Evolutionary conservation across 2,113 vertebrate species (phyloP), one percentile per base, ranked within the genome.

Genomic region (Acanthochromis polyacanthus): DNA sequence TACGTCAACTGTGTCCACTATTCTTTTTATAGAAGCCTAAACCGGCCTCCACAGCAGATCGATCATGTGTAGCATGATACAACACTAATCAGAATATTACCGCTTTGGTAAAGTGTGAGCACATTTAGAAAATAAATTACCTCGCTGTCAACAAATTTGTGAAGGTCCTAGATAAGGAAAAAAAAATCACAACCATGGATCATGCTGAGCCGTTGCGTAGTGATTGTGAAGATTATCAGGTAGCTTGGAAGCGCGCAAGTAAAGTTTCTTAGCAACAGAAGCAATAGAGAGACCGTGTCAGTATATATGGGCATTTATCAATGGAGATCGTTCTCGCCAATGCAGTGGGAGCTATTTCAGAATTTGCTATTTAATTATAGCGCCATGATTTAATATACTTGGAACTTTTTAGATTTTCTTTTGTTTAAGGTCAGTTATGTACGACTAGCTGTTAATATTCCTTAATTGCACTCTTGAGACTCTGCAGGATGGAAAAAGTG

Each of bases 251-350:
- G 62, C 51, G 82, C 64, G 50, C 53, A 68, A 80, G 73, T 79
- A 66, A 88, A 71, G 83, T 91, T 80, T 78, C 82, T 88, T 83
- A 87, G 91, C 88, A 90, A 90, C 89, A 85, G 72, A 71, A 62
- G 84, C 75, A 81, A 86, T 77, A 85, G 15, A 64, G 12, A 64
- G 43, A 83, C 5, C 65, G 22, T 74, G 88, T 80, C 51, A 63
- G 75, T 84, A 81, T 59, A 56, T 56, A 82, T 57, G 52, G 57
- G 17, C 53, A 70, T 83, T 78, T 63, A 70, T 88, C 12, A 51
- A 68, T 48, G 60, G 17, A 57, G 68, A 4, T 0, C 65, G 30
- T 48, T 8, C 40, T 67, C 38, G 63, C 66, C 80, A 73, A 80
- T 50, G 50, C 25, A 50, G 74, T 64, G 51, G 23, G 68, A 74